These are phyloP conservation scores for Telmatochromis sp. DNA, from an alignment of 2,113 vertebrate genomes.

Conservation along the genomic window DNA sequence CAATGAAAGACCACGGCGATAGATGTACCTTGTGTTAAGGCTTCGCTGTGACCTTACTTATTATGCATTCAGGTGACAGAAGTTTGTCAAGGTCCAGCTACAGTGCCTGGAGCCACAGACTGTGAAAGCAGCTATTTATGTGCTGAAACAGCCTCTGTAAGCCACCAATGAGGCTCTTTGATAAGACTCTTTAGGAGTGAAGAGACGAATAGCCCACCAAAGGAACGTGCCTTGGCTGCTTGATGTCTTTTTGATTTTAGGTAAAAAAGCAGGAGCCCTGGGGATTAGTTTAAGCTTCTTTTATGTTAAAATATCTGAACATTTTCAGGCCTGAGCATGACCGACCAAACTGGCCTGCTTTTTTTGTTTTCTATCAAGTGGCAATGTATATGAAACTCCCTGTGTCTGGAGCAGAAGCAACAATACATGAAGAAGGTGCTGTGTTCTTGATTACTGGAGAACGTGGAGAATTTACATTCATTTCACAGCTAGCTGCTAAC, in stretches of 20 bases:
- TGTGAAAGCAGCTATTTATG: constrained; percentile 11
- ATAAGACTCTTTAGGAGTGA: neutral
- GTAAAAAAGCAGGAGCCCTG: neutral
- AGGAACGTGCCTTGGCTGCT: neutral
- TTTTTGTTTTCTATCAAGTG: neutral
- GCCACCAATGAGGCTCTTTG: neutral
- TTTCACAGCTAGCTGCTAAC: neutral
- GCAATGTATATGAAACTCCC: neutral
- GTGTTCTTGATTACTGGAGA: neutral
- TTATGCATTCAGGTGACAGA: neutral
- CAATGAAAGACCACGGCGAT: neutral
- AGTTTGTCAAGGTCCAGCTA: neutral
- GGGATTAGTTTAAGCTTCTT: constrained; percentile 4
- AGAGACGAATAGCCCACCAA: neutral
- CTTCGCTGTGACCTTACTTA: neutral
- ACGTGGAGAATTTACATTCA: neutral
- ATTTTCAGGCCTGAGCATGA: neutral
- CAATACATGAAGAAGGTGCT: neutral
- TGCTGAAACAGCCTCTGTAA: constrained; percentile 5
- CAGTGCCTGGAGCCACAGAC: neutral
- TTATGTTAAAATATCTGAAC: constrained; percentile 9
- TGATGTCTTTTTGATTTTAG: neutral
- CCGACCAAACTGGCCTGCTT: neutral
- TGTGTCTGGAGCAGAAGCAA: neutral
- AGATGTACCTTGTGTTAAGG: neutral